Evolutionary conservation across 1,140 invertebrate genomes (phyloP), one percentile per base, ranked within the genome.

Genomic region (Nasonia vitripennis): DNA sequence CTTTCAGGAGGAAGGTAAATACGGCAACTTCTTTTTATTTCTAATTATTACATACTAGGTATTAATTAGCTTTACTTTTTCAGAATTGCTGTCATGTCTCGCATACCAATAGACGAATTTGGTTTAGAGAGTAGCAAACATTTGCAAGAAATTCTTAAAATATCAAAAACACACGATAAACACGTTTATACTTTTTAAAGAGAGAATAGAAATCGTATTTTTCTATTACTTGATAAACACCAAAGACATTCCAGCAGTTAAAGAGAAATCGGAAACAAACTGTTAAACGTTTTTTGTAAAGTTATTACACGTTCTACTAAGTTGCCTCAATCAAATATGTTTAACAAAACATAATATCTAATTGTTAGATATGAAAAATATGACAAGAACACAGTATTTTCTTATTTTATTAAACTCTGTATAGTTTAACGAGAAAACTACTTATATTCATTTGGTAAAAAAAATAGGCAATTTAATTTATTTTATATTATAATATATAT

Each of bases 1-100:
- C 92, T 97, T 51, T 97, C 97, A 10, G 96, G 96, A 67, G 95
- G 95, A 92, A 95, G 95, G 96, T 96, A 93, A 92, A 74, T 82
- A 78, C 77, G 48, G 17, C 23, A 51, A 68, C 31, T 4, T 84
- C 5, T 20, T 48, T 81, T 75, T 84, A 67, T n/a, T 81, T 20
- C 41, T 48, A 84, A 71, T 78, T 85, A 17, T 79, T 34, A 45
- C 41, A 87, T 77, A 23, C 77, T 62, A 27, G 80, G 34, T 23
- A 93, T 88, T 87, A 27, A 41, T 71, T 55, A 37, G 68, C 14
- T 17, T 74, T 75, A 4, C 6, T 86, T 87, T 94, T 94, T 55
- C 86, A 95, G 95, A 90, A 93, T 95, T 78, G 94, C 94, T 34
- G 89, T 88, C 23, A 95, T 95, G 94, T 91, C 93, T 87, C 90